Evolutionary conservation across 1,140 invertebrate genomes (phyloP).

Genomic region (Pseudomyrmex gracilis): DNA sequence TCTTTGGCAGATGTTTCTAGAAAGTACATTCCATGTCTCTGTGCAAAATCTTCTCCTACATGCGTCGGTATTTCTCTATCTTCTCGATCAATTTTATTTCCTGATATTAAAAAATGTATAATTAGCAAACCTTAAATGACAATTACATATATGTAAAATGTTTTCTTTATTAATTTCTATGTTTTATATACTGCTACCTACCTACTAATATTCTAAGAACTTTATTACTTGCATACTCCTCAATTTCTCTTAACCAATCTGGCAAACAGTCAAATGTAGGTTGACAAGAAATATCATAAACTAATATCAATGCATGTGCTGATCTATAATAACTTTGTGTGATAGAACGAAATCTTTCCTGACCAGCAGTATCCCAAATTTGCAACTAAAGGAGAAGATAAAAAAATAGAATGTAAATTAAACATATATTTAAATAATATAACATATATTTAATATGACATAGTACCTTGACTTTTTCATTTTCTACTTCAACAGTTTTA

Average conservation of each 20-base stretch:
- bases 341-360: constrained; percentile 98
- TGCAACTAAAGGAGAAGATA: constrained; percentile 90
- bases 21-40: constrained; percentile 98
- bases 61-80: constrained; percentile 97
- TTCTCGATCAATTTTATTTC: constrained; percentile 98
- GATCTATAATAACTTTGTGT: constrained; percentile 99
- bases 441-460: constrained; percentile 10
- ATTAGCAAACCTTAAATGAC: constrained; percentile 14
- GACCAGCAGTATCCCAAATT: constrained; percentile 99
- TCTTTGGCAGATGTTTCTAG: constrained; percentile 99
- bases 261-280: constrained; percentile 98
- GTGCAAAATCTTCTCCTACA: constrained; percentile 98
- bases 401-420: background rate
- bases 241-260: constrained; percentile 98
- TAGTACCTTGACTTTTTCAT: constrained; percentile 98
- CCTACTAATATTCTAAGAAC: constrained; percentile 96
- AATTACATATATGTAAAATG: background rate
- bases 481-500: constrained; percentile 99
- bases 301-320: constrained; percentile 98
- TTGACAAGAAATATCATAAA: constrained; percentile 99
- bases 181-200: constrained; percentile 83
- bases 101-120: constrained; percentile 84
- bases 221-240: constrained; percentile 98
- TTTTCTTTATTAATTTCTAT: background rate
- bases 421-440: constrained; percentile 7